Percentiles rank a stretch among this genome's conserved stretches.
phyloP scores from a whole-genome alignment of 2,888 invertebrate genomes.

The Pollenia amentaria region DNA sequence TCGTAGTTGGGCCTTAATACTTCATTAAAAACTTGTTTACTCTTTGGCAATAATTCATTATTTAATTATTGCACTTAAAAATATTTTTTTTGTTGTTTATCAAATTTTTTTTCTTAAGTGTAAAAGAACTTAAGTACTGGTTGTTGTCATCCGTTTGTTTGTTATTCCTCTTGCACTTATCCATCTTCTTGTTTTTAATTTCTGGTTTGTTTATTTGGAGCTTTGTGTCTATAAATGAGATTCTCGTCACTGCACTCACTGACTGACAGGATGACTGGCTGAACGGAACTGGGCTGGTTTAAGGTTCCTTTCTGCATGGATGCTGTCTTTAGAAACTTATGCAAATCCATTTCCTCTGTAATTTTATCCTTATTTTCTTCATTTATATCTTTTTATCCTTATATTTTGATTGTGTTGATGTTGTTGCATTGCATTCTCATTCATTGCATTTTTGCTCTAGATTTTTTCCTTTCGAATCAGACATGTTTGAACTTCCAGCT shows the following conservation, averaged over 20 bases:
- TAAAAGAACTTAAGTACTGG: conserved; percentile 16
- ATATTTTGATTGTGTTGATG: conserved; percentile 26
- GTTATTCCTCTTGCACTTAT: conserved; percentile 20
- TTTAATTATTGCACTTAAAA: conserved; percentile 18
- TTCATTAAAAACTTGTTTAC: background rate
- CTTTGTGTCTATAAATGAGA: conserved; percentile 20
- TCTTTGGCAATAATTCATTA: background rate
- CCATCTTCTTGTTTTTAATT: conserved; percentile 26
- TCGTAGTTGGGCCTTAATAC: no score
- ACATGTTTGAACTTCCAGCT: conserved; percentile 66
- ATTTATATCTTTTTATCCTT: conserved; percentile 1
- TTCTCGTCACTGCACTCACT: conserved; percentile 3
- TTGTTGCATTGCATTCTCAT: conserved; percentile 41
- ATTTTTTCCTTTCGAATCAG: conserved; percentile 43
- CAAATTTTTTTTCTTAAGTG: conserved; percentile 14
- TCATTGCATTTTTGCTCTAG: conserved; percentile 60
- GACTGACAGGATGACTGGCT: conserved; percentile 26
- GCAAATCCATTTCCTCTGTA: conserved; percentile 69
- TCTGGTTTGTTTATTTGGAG: conserved; percentile 50
- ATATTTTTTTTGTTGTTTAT: conserved; percentile 1
- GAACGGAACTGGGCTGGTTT: background rate
- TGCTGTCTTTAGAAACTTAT: conserved; percentile 67
- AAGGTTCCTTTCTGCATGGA: conserved; percentile 58
- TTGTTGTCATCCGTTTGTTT: conserved; percentile 52
- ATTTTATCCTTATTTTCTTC: conserved; percentile 41